Conservation (phyloP, 2,113 vertebrate genomes). For the Xiphophorus couchianus region DNA sequence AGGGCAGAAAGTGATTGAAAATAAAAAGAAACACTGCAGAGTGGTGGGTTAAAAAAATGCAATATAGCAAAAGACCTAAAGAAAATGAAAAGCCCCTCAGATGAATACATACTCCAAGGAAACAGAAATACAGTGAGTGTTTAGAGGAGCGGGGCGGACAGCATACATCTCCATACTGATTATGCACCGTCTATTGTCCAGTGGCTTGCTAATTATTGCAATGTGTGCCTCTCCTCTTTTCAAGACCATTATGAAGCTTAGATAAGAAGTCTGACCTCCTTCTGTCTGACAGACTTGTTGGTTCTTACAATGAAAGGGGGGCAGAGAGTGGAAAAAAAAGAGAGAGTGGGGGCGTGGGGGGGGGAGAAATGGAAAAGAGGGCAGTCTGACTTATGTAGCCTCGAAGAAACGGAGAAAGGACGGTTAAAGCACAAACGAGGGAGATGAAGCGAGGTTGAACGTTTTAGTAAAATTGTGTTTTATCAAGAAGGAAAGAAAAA, state of each 20-base stretch:
- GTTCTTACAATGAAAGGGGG: constrained; percentile 58
- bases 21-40: background rate
- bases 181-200: constrained; percentile 69
- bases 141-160: constrained; percentile 39
- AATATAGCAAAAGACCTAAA: constrained; percentile 29
- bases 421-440: constrained; percentile 28
- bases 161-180: constrained; percentile 70
- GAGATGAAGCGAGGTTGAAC: constrained; percentile 10
- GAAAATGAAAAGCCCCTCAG: constrained; percentile 48
- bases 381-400: constrained; percentile 11
- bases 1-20: background rate
- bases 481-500: constrained; percentile 6
- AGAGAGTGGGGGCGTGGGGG: background rate
- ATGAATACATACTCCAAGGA: constrained; percentile 62
- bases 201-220: constrained; percentile 68
- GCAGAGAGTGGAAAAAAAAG: constrained; percentile 10
- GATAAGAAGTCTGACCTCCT: constrained; percentile 76
- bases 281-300: constrained; percentile 64
- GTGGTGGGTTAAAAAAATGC: constrained; percentile 20
- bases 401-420: constrained; percentile 31
- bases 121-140: constrained; percentile 49
- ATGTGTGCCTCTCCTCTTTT: constrained; percentile 61
- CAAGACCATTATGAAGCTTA: constrained; percentile 68
- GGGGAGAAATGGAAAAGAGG: background rate
- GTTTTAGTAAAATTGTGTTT: constrained; percentile 14